phyloP scores from a whole-genome alignment of 2,888 invertebrate genomes.

The Ormyrus nitidulus region DNA sequence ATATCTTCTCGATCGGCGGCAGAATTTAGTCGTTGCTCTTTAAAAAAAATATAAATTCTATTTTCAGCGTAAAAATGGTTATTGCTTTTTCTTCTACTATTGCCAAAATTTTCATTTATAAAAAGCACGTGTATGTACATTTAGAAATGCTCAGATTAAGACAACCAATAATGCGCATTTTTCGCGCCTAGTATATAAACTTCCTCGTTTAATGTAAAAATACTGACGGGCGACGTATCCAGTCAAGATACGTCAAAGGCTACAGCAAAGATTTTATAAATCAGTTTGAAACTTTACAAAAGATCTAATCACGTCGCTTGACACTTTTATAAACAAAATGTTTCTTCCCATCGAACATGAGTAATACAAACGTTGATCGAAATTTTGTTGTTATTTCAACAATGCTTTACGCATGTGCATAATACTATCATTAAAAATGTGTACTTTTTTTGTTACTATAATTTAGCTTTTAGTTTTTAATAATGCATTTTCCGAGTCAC shows the following conservation, averaged over 20 bases:
- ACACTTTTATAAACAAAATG: slow-evolving; percentile 22
- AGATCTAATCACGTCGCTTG: slow-evolving; percentile 3
- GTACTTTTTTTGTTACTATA: too few relatives aligned
- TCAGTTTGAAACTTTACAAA: slow-evolving; percentile 14
- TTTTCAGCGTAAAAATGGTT: slow-evolving; percentile 19
- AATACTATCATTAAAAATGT: too few relatives aligned
- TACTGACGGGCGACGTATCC: slow-evolving; percentile 34
- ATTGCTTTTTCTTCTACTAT: slow-evolving; percentile 16
- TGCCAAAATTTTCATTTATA: slow-evolving; percentile 11
- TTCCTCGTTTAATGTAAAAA: slow-evolving; percentile 29
- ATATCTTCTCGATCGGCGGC: slow-evolving; percentile 1
- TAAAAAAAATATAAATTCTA: slow-evolving; percentile 19
- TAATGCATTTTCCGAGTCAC: too few relatives aligned
- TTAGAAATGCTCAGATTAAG: slow-evolving; percentile 53
- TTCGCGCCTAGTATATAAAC: slow-evolving; percentile 2
- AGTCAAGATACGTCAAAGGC: slow-evolving; percentile 18
- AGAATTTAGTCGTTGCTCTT: slow-evolving; percentile 3
- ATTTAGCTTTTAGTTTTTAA: too few relatives aligned
- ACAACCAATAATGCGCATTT: slow-evolving; percentile 25
- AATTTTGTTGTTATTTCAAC: too few relatives aligned
- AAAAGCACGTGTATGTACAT: slow-evolving; percentile 46
- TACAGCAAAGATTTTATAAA: slow-evolving; percentile 2
- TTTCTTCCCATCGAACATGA: slow-evolving; percentile 14
- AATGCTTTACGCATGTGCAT: too few relatives aligned
- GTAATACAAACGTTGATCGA: not conserved